Evolutionary conservation across 2,113 vertebrate species (phyloP), one percentile per base, ranked within the genome.

Genomic region (Talpa occidentalis): DNA sequence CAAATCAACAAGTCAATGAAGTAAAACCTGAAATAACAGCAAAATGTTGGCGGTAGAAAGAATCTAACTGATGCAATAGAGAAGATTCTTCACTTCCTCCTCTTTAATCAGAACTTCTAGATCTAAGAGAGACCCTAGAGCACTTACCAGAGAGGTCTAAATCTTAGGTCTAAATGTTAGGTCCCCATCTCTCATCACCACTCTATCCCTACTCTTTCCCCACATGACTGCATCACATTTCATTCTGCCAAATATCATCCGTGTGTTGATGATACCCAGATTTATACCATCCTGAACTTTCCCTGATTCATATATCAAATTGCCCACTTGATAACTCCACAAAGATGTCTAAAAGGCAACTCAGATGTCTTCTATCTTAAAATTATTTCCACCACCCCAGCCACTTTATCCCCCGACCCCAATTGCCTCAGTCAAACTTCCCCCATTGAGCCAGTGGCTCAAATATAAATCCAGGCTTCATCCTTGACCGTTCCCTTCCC

Each of bases 231-330:
- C 80, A 82, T 37, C 1, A 4, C 47, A 47, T 54, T 40, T 17
- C 6, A 19, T 56, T n/a, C 17, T 80, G 42, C 88, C 42, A 96
- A 92, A 84, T 88, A 88, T 76, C 84, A 89, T 40, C 70, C 78
- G n/a, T n/a, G 69, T 83, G 80, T 83, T 88, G 86, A 73, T 56
- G 70, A 59, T 17, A 87, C n/a, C 52, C 40, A 87, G 74, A 90
- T 95, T 89, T 87, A 60, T 37, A 56, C 64, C 35, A 2, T 6
- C 49, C 10, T 73, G 40, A 60, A 15, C 44, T 93, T 94, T 84
- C 66, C 64, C 49, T 64, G 26, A 92, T 74, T 83, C 90, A 76
- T 42, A 28, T 59, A 54, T 52, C n/a, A 84, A 54, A 90, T 66
- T 47, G 10, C 37, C 66, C 69, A 60, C 52, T 70, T 80, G 89